phyloP scores from a whole-genome alignment of 2,797 vertebrate genomes.

The Antrozous pallidus region DNA sequence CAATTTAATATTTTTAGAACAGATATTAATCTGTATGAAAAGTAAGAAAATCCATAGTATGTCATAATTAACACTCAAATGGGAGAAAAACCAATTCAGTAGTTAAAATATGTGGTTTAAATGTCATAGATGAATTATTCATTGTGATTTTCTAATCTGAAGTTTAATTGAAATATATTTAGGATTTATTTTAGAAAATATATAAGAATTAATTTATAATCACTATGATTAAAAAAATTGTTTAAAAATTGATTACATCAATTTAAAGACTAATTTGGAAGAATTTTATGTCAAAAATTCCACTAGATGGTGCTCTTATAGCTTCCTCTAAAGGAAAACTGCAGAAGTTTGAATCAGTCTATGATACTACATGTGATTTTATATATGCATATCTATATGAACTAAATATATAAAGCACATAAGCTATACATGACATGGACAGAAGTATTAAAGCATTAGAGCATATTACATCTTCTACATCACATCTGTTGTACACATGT shows the following conservation, averaged over 20 bases:
- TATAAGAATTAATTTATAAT: neutral
- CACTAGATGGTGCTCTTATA: slow-evolving; percentile 69
- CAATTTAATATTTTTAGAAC: neutral
- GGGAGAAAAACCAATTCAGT: neutral
- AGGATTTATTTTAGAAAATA: slow-evolving; percentile 15
- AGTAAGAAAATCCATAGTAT: neutral
- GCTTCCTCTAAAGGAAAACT: neutral
- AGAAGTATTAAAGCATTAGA: neutral
- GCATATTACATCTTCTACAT: neutral
- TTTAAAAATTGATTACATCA: slow-evolving; percentile 19
- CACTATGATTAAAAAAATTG: slow-evolving; percentile 26
- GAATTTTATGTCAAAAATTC: neutral
- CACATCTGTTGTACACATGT: neutral
- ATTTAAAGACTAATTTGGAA: neutral
- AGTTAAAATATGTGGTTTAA: slow-evolving; percentile 32
- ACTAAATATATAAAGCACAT: neutral
- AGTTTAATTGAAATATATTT: slow-evolving; percentile 23
- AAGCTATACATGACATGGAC: neutral
- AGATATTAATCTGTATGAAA: neutral
- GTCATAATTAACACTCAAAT: neutral
- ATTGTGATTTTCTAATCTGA: slow-evolving; percentile 16
- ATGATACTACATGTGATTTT: neutral
- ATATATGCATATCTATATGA: neutral
- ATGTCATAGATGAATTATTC: neutral
- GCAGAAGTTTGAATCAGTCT: neutral